A percentile compares a stretch with the other conserved stretches of the same genome.
These are phyloP conservation scores for Diplolepis rosae DNA, from an alignment of 2,888 invertebrate genomes.

Conservation along the genomic window DNA sequence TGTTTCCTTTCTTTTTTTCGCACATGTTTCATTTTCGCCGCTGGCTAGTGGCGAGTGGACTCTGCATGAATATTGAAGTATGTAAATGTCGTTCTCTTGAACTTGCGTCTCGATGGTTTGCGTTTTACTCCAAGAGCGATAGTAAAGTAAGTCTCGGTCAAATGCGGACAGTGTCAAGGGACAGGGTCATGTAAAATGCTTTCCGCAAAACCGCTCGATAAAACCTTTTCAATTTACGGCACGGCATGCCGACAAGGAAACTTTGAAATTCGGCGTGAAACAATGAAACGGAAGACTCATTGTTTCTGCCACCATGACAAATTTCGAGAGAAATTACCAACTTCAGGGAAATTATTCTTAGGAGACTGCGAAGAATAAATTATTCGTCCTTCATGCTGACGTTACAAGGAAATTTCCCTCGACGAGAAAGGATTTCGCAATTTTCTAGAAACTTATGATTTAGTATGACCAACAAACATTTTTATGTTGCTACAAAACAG, in stretches of 20 bases:
- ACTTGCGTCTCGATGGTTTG: slow-evolving; percentile 50
- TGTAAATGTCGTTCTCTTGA: slow-evolving; percentile 59
- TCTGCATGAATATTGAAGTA: slow-evolving; percentile 62
- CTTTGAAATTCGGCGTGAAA: slow-evolving; percentile 34
- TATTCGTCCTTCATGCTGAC: too few species aligned
- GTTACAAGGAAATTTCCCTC: too few species aligned
- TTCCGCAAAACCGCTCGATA: slow-evolving; percentile 40
- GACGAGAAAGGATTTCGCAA: too few species aligned
- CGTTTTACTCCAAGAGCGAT: slow-evolving; percentile 42
- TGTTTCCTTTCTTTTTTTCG: neutral
- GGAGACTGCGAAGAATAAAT: neutral
- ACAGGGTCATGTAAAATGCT: slow-evolving; percentile 47
- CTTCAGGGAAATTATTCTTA: neutral
- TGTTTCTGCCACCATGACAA: neutral
- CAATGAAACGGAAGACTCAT: neutral
- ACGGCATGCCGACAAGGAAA: slow-evolving; percentile 20
- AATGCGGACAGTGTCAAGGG: slow-evolving; percentile 47
- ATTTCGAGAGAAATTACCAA: neutral
- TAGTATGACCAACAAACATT: too few species aligned
- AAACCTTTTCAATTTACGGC: slow-evolving; percentile 40
- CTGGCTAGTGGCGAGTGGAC: slow-evolving; percentile 30
- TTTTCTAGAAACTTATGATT: too few species aligned
- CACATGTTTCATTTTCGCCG: neutral
- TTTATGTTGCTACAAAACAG: too few species aligned
- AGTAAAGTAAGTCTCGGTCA: slow-evolving; percentile 43